Base-by-base conservation (phyloP, 2,797 vertebrate genomes). In the Adelosebastes latens region DNA sequence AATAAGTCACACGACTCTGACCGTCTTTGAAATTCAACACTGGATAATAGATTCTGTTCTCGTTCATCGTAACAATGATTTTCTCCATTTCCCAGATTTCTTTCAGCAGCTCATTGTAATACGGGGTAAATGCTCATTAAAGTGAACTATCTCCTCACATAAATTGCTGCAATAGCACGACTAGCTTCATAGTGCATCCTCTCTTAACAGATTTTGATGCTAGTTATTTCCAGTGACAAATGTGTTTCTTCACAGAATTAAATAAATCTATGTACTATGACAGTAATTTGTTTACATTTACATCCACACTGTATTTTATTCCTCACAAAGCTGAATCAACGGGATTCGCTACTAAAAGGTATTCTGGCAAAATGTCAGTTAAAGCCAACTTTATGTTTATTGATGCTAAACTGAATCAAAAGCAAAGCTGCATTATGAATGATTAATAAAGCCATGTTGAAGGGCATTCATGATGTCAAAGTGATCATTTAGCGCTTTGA, bases 401-500 rank as follows among this genome's bases (percentile, higher is more conserved):
- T 68, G 39, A 80, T 70, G 62, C 22, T 25, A 36, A 69, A 77
- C 6, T 59, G 55, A 84, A 75, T 80, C 62, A 68, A 66, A 81
- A 58, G 25, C 31, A 80, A 72, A 61, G 25, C 59, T 32, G 18
- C n/a, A 16, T 27, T 6, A 75, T 85, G 9, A 69, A 74, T 86
- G 53, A 66, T 59, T 70, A n/a, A 84, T 75, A 22, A 66, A 32
- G 14, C 12, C 24, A 18, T 42, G 29, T 22, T 85, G 56, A 83
- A 76, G 25, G 58, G 29, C 14, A 81, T 64, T 72, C 14, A 71
- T 65, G 20, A 69, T 80, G 32, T 72, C 32, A 76, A 72, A 75
- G 39, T 69, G 65, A 76, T 71, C 20, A 66, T 59, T 69, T 59
- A 49, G 46, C 2, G 10, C 39, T 73, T 84, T 87, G 60, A 88